Evolutionary conservation across 2,797 vertebrate genomes (phyloP), one percentile per base, ranked within the genome.

Genomic region (Chiloscyllium punctatum): DNA sequence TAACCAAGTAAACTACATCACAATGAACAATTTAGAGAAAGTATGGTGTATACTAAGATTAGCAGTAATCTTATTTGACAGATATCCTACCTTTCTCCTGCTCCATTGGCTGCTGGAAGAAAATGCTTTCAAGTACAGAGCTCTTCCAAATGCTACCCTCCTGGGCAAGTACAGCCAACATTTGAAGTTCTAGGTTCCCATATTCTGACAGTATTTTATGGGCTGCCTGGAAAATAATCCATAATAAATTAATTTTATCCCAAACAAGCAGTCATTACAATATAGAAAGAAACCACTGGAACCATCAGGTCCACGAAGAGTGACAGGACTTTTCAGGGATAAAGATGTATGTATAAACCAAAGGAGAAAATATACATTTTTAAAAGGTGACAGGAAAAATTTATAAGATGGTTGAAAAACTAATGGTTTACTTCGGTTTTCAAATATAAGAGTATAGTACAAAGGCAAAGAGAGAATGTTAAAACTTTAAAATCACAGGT

Each of bases 91-190:
- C 98, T 97, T 98, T 97, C 96, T 98, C 98, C 91, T 97, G 97
- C 94, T 98, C 97, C 90, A 98, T 88, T 66, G 96, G 96, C 51
- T 98, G 97, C 68, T 98, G 97, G 96, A 98, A 98, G 96, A 99
- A 97, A 96, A 99, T 98, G 96, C 97, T 97, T 96, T 97, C 97
- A 96, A 99, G 97, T 48, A 98, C 97, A 13, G 96, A 96, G 97
- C 98, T 98, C 96, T 97, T 98, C 99, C 99, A 99, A 87, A 98
- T 97, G 16, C 99, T 98, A 48, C 97, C 97, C 96, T 98, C 98
- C 96, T 98, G 98, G 84, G 98, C 97, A 97, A 99, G 96, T 23
- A 97, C 97, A 96, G 97, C 98, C 96, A 99, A 97, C 97, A 98
- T 97, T 69, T 97, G 97, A 96, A 99, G 98, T 96, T 99, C 98